These are phyloP conservation scores for Anhinga rufa DNA, from an alignment of 2,113 vertebrate species.

Conservation along the genomic window DNA sequence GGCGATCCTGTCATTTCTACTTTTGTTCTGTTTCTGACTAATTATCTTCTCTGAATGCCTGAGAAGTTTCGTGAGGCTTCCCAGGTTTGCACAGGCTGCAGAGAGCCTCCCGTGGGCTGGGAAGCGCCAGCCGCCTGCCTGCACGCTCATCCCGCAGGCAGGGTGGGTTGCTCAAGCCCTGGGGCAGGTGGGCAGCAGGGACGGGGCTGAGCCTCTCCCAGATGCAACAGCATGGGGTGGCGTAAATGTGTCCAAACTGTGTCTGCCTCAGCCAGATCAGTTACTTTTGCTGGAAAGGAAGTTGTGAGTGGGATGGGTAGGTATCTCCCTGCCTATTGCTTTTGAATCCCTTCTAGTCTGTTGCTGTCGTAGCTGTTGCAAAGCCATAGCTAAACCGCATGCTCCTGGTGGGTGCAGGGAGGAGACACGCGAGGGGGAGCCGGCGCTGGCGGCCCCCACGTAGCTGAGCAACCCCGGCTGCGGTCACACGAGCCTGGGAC, in stretches of 20 bases:
- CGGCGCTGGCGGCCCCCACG: fast-evolving
- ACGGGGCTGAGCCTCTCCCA: not conserved
- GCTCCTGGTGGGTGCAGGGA: not conserved
- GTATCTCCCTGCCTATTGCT: not conserved
- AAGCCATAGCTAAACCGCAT: not conserved
- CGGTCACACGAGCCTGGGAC: not conserved
- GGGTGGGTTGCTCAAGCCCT: not conserved
- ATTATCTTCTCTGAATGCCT: not conserved
- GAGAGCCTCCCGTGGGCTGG: not conserved
- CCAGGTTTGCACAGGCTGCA: not conserved
- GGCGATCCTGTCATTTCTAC: not conserved
- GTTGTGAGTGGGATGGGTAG: not conserved
- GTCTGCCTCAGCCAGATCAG: not conserved
- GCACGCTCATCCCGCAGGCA: fast-evolving
- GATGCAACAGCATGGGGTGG: fast-evolving
- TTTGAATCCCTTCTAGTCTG: not conserved
- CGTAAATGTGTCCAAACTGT: fast-evolving
- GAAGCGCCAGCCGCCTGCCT: not conserved
- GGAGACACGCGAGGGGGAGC: not conserved
- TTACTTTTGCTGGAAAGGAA: not conserved
- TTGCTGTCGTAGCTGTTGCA: not conserved
- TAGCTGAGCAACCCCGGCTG: not conserved
- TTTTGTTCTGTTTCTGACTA: not conserved
- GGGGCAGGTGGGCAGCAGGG: not conserved
- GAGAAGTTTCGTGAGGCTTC: not conserved